These are phyloP conservation scores for Drosophila lowei DNA, from an alignment of 1,140 invertebrate genomes.

Conservation along the genomic window DNA sequence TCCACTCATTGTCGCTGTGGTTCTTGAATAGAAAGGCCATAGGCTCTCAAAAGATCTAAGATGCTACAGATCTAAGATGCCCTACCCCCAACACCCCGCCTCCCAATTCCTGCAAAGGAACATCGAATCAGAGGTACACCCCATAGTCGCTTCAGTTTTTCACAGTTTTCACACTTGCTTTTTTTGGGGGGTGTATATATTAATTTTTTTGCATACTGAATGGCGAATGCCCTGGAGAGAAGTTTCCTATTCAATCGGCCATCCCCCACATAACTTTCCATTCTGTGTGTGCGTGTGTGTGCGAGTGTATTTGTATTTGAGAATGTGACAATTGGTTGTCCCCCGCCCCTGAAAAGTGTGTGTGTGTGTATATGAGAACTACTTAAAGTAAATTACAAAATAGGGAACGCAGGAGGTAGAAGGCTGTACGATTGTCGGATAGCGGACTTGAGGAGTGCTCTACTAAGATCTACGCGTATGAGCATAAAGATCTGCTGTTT, in stretches of 20 bases:
- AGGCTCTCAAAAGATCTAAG: too few species aligned
- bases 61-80: too few species aligned
- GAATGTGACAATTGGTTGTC: conserved; percentile 52
- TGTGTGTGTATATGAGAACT: conserved; percentile 36
- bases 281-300: conserved; percentile 24
- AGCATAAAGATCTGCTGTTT: too few species aligned
- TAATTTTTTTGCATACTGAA: conserved; percentile 20
- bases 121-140: too few species aligned
- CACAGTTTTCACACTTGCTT: neutral
- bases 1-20: too few species aligned
- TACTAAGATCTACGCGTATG: too few species aligned
- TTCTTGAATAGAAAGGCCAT: too few species aligned
- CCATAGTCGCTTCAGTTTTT: too few species aligned
- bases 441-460: too few species aligned
- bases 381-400: conserved; percentile 52
- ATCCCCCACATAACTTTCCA: conserved; percentile 46
- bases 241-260: conserved; percentile 13
- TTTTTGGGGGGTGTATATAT: neutral
- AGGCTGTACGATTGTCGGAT: too few species aligned
- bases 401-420: neutral
- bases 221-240: conserved; percentile 44
- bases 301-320: conserved; percentile 12
- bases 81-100: too few species aligned
- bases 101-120: too few species aligned
- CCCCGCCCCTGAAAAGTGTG: neutral